A percentile compares a stretch with the other conserved stretches of the same genome.
phyloP scores from a whole-genome alignment of 1,140 invertebrate genomes.

The Scaptomyza pallida region DNA sequence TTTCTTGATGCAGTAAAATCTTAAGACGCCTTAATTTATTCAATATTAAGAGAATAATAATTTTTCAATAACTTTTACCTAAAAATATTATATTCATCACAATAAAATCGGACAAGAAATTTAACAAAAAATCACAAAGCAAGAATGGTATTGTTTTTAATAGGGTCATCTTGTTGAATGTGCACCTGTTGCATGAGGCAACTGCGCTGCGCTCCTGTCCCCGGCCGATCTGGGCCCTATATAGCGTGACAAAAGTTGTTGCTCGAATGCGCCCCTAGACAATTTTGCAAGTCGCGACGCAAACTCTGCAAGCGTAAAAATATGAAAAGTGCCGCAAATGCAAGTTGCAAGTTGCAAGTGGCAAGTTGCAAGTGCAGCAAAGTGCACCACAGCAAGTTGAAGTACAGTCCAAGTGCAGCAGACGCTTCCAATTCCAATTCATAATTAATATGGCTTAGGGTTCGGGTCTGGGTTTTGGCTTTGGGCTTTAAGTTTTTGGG shows the following conservation, averaged over 20 bases:
- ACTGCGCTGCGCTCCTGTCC: slow-evolving; percentile 42
- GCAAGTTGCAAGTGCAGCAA: slow-evolving; percentile 49
- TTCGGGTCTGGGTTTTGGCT: background rate
- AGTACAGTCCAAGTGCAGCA: slow-evolving; percentile 22
- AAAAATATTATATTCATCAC: no score
- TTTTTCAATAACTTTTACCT: no score
- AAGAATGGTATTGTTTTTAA: no score
- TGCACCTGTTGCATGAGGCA: background rate
- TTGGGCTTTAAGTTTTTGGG: background rate
- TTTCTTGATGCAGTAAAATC: no score
- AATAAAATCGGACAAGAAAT: no score
- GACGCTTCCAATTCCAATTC: slow-evolving; percentile 61
- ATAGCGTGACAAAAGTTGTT: slow-evolving; percentile 76
- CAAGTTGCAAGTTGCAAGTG: slow-evolving; percentile 49
- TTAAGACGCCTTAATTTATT: no score
- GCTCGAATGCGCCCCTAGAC: slow-evolving; percentile 69
- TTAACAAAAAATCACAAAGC: no score
- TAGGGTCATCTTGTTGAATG: background rate
- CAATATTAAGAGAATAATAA: no score
- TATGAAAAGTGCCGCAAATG: slow-evolving; percentile 71
- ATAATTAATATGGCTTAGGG: slow-evolving; percentile 71
- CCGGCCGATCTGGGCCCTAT: slow-evolving; percentile 40
- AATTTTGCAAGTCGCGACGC: slow-evolving; percentile 51
- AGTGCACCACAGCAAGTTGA: slow-evolving; percentile 38
- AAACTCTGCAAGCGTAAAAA: slow-evolving; percentile 74